Conservation (phyloP, 2,797 vertebrate genomes). For the Hephaestus fuliginosus region DNA sequence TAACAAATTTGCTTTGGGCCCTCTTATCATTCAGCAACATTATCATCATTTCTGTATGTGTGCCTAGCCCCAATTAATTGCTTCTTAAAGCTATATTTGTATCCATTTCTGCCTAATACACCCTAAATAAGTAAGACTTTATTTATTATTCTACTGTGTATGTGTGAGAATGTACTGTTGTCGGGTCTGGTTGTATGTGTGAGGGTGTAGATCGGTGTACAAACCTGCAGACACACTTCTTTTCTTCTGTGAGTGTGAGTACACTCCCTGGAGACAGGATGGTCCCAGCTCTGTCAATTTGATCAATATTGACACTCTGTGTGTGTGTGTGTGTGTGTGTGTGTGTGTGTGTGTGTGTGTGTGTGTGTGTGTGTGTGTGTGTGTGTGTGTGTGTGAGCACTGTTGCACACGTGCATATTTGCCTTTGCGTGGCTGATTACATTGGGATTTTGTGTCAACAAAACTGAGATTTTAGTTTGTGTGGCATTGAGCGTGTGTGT, state of each 20-base stretch:
- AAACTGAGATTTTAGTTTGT: conserved; percentile 48
- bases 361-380: conserved; percentile 1
- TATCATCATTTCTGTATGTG: background rate
- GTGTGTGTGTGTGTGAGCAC: background rate
- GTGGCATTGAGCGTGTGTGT: conserved; percentile 17
- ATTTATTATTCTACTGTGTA: conserved; percentile 3
- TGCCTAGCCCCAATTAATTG: conserved; percentile 1
- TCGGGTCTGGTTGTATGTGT: background rate
- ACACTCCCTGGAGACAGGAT: conserved; percentile 63
- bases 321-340: background rate
- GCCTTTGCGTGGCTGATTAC: conserved; percentile 64
- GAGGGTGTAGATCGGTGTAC: conserved; percentile 10
- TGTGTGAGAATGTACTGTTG: background rate
- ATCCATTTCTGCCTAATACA: conserved; percentile 5
- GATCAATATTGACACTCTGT: conserved; percentile 76
- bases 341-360: background rate
- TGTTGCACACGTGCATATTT: conserved; percentile 57
- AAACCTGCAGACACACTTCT: conserved; percentile 48
- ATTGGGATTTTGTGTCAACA: conserved; percentile 66
- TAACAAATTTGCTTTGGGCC: background rate
- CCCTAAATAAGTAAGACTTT: conserved; percentile 5
- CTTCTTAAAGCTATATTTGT: conserved; percentile 18
- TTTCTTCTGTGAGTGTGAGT: conserved; percentile 57
- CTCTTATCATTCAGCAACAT: conserved; percentile 6
- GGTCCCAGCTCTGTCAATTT: conserved; percentile 73